phyloP scores from a whole-genome alignment of 2,113 vertebrate genomes.

The Neodon shergylaensis region DNA sequence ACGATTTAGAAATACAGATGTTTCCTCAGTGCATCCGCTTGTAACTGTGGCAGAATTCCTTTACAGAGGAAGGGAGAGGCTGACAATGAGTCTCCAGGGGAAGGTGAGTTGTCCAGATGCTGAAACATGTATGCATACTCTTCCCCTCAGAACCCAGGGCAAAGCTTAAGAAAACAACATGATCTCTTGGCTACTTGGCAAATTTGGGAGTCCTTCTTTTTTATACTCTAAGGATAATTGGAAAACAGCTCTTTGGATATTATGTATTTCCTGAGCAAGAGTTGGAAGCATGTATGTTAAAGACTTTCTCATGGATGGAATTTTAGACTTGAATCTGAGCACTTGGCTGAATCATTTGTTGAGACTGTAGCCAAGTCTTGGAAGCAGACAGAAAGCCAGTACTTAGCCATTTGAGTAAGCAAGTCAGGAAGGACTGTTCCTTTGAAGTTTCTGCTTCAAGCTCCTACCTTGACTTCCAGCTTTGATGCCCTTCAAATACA shows the following conservation, averaged over 20 bases:
- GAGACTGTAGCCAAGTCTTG: neutral
- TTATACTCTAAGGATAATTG: neutral
- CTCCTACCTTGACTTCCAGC: neutral
- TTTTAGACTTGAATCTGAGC: neutral
- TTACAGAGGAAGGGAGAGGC: slow-evolving; percentile 9
- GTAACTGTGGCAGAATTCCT: neutral
- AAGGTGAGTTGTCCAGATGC: slow-evolving; percentile 9
- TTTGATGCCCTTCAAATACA: neutral
- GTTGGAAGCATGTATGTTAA: neutral
- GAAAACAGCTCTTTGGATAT: neutral
- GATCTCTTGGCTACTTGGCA: no score
- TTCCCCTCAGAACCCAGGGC: neutral
- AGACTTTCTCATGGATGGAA: neutral
- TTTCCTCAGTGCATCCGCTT: neutral
- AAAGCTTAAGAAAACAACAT: neutral
- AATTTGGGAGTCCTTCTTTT: neutral
- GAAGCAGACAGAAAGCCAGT: slow-evolving; percentile 1
- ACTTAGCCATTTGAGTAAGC: neutral
- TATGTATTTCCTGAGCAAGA: neutral
- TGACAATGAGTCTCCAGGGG: neutral
- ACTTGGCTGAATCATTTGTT: slow-evolving; percentile 3
- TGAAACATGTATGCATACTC: neutral
- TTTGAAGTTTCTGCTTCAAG: neutral
- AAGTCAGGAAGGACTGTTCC: neutral
- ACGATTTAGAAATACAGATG: neutral